phyloP scores from a whole-genome alignment of 2,888 invertebrate species.

The Drosophila colorata region DNA sequence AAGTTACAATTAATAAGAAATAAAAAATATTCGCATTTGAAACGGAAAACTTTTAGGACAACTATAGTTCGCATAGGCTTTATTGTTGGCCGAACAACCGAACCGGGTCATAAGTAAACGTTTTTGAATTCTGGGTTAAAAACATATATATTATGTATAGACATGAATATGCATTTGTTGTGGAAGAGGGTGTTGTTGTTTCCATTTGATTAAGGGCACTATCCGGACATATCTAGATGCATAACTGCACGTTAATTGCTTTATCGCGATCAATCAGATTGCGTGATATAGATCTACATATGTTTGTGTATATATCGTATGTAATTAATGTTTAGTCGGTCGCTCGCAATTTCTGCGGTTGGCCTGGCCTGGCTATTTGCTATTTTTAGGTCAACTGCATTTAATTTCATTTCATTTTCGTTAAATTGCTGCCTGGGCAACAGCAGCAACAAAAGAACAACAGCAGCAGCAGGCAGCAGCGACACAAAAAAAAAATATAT shows the following conservation, averaged over 20 bases:
- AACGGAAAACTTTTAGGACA: too few species aligned
- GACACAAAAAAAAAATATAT: slow-evolving; percentile 12
- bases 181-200: too few species aligned
- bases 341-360: slow-evolving; percentile 28
- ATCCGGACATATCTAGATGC: slow-evolving; percentile 8
- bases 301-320: not conserved
- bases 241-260: slow-evolving; percentile 29
- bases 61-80: too few species aligned
- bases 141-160: too few species aligned
- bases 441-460: slow-evolving; percentile 30
- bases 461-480: slow-evolving; percentile 16
- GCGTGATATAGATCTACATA: not conserved
- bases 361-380: slow-evolving; percentile 40
- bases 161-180: too few species aligned
- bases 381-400: slow-evolving; percentile 75
- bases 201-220: not conserved
- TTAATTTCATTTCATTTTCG: slow-evolving; percentile 71
- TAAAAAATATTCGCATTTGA: too few species aligned
- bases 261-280: slow-evolving; percentile 37
- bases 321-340: slow-evolving; percentile 36
- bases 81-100: too few species aligned
- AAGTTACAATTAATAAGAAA: too few species aligned
- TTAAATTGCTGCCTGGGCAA: slow-evolving; percentile 54
- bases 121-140: too few species aligned
- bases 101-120: too few species aligned